Percentiles rank a stretch among this genome's conserved stretches.
Evolutionary conservation across 2,113 vertebrate genomes (phyloP).

Genomic region (Melanotaenia duboulayi): DNA sequence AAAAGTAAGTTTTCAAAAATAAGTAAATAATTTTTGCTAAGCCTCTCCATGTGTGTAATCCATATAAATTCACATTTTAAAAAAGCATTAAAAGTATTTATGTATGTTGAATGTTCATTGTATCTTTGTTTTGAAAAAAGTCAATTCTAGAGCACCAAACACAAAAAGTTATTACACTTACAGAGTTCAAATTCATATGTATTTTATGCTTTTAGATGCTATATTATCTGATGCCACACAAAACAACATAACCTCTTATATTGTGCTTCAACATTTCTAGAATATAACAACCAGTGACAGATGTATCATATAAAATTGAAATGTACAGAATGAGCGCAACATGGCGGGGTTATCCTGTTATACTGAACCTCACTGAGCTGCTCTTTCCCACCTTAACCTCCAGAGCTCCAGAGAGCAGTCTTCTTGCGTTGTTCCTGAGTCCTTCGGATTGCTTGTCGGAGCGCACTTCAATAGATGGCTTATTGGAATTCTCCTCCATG

Average conservation of each 20-base stretch:
- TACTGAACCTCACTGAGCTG: not conserved
- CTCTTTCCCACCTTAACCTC: constrained; percentile 86
- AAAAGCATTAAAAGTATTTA: not conserved
- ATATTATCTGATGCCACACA: not conserved
- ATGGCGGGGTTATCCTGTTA: not conserved
- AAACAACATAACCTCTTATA: not conserved
- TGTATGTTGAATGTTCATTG: constrained; percentile 3
- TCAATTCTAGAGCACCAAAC: not conserved
- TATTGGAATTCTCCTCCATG: constrained; percentile 87
- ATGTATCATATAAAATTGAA: not conserved
- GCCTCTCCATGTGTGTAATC: too few relatives aligned
- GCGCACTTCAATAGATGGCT: constrained; percentile 91
- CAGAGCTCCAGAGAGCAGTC: constrained; percentile 88
- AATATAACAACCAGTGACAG: not conserved
- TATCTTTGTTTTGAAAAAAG: not conserved
- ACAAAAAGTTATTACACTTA: not conserved
- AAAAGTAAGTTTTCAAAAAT: too few relatives aligned
- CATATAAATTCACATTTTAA: not conserved
- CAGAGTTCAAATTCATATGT: not conserved
- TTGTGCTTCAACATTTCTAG: not conserved
- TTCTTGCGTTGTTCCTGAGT: constrained; percentile 88
- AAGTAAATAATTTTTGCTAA: too few relatives aligned
- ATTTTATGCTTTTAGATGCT: not conserved
- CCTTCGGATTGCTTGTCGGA: constrained; percentile 89
- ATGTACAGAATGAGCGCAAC: not conserved